Evolutionary conservation across 2,888 invertebrate species (phyloP).

Genomic region (Morpho achilles): DNA sequence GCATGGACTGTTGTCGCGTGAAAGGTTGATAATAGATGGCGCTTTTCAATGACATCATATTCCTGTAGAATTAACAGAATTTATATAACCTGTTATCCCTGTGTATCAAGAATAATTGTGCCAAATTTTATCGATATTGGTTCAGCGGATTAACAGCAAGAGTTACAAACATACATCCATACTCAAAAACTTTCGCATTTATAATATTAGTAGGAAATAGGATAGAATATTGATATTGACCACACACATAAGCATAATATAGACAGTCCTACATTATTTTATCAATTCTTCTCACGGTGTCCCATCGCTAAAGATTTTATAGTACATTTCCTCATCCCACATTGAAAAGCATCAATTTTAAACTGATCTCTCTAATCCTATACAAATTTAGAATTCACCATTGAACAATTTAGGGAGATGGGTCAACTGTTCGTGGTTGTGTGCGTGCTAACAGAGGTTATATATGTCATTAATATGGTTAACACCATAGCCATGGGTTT

Average conservation of each 20-base stretch:
- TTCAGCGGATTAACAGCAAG: too few relatives aligned
- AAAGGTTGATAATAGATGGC: too few relatives aligned
- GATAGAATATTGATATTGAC: neutral
- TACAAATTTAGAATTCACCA: slow-evolving; percentile 6
- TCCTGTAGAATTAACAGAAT: too few relatives aligned
- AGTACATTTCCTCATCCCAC: slow-evolving; percentile 34
- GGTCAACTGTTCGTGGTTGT: slow-evolving; percentile 31
- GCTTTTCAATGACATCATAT: too few relatives aligned
- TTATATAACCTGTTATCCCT: too few relatives aligned
- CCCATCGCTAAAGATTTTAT: slow-evolving; percentile 40
- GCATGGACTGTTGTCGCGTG: too few relatives aligned
- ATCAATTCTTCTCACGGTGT: slow-evolving; percentile 34
- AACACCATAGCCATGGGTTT: slow-evolving; percentile 53
- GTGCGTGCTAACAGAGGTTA: slow-evolving; percentile 48
- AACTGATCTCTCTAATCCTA: slow-evolving; percentile 4
- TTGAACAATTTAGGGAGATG: slow-evolving; percentile 2
- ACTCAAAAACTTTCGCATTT: too few relatives aligned
- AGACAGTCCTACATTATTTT: slow-evolving; percentile 24
- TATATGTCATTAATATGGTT: slow-evolving; percentile 63
- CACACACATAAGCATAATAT: slow-evolving; percentile 18
- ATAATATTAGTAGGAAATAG: too few relatives aligned
- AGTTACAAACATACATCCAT: too few relatives aligned
- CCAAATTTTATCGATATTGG: too few relatives aligned
- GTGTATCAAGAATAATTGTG: too few relatives aligned
- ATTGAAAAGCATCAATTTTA: slow-evolving; percentile 32